Percentiles rank a stretch among this genome's conserved stretches.
These are phyloP conservation scores for Chloebia gouldiae DNA, from an alignment of 2,113 vertebrate species.

Conservation along the genomic window DNA sequence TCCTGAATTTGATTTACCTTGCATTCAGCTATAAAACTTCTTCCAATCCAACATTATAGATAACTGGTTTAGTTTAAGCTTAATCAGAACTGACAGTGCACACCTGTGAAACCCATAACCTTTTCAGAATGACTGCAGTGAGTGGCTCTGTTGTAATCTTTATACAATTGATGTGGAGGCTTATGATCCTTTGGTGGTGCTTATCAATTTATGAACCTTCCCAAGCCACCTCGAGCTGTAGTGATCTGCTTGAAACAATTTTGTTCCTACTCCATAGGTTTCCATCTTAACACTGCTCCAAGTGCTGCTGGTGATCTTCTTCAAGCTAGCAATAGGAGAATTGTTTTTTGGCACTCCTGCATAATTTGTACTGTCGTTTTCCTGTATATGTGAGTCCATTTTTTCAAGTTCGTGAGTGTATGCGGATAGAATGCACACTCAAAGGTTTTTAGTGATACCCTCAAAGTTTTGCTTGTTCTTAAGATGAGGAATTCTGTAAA, in stretches of 20 bases:
- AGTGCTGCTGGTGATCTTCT: not conserved
- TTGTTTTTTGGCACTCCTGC: not conserved
- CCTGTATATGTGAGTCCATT: not conserved
- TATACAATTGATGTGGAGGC: slow-evolving; percentile 26
- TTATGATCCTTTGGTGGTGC: slow-evolving; percentile 27
- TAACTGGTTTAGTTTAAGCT: slow-evolving; percentile 46
- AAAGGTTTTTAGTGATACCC: not conserved
- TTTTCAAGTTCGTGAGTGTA: not conserved
- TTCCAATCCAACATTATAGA: slow-evolving; percentile 39
- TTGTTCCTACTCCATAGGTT: not conserved
- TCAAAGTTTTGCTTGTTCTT: not conserved
- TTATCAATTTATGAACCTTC: slow-evolving; percentile 38
- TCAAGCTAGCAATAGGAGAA: not conserved
- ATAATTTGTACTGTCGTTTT: not conserved
- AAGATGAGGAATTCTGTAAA: not conserved
- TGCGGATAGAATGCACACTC: not conserved
- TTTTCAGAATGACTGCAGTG: slow-evolving; percentile 4
- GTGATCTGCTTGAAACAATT: slow-evolving; percentile 19
- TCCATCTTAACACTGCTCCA: not conserved
- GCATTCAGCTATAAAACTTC: slow-evolving; percentile 32
- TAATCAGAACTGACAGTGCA: slow-evolving; percentile 35
- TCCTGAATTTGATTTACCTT: slow-evolving; percentile 36
- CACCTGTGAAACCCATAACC: slow-evolving; percentile 34
- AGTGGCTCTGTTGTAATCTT: slow-evolving; percentile 35
- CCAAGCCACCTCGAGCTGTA: not conserved